These are phyloP conservation scores for Dryadula phaetusa DNA, from an alignment of 2,888 invertebrate species.

Conservation along the genomic window DNA sequence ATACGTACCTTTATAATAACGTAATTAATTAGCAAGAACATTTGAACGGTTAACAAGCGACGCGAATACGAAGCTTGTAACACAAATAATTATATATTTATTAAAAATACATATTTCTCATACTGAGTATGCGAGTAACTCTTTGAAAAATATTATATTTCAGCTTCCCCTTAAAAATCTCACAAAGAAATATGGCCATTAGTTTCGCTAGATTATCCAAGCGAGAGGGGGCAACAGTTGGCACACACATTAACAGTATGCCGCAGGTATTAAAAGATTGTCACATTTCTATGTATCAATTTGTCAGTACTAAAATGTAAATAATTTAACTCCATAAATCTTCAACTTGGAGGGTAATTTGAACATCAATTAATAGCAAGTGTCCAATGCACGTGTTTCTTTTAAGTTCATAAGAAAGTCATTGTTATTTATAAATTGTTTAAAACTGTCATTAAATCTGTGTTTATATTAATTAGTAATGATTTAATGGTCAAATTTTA, in stretches of 20 bases:
- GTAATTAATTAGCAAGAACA: too few species aligned
- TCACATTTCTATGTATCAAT: constrained; percentile 30
- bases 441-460: not conserved
- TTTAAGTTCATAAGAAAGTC: not conserved
- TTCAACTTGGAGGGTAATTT: not conserved
- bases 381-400: constrained; percentile 7
- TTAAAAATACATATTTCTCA: too few species aligned
- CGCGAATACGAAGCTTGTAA: too few species aligned
- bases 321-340: constrained; percentile 17
- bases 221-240: constrained; percentile 62
- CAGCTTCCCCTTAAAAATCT: constrained; percentile 53
- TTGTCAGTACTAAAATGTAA: constrained; percentile 33
- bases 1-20: too few species aligned
- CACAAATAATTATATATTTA: too few species aligned
- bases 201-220: constrained; percentile 67
- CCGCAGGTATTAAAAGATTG: constrained; percentile 47
- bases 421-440: not conserved
- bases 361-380: not conserved
- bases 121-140: too few species aligned
- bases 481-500: not conserved
- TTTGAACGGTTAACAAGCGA: too few species aligned
- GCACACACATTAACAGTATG: constrained; percentile 60
- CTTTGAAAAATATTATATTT: too few species aligned
- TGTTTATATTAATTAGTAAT: not conserved
- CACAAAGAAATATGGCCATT: constrained; percentile 58